Evolutionary conservation across 1,140 invertebrate genomes (phyloP).

Genomic region (Meloidogyne floridensis): DNA sequence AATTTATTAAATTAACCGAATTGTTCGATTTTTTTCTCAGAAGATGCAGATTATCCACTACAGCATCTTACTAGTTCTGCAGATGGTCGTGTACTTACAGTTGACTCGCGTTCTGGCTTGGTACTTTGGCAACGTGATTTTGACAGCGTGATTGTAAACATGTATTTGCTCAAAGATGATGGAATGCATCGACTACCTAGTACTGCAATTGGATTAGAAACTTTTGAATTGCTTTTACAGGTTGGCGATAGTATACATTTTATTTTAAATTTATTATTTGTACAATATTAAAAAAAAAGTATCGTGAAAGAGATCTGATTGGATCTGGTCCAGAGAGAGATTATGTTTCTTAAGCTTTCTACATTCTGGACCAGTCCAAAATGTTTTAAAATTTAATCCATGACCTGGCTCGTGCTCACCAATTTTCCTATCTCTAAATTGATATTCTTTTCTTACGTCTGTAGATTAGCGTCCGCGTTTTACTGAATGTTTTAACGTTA

Average conservation of each 20-base stretch:
- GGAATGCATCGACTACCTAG: slow-evolving; percentile 84
- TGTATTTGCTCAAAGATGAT: slow-evolving; percentile 78
- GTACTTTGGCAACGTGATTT: slow-evolving; percentile 84
- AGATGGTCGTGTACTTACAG: slow-evolving; percentile 50
- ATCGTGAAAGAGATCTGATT: no score
- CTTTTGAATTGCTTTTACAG: slow-evolving; percentile 55
- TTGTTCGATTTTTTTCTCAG: slow-evolving; percentile 37
- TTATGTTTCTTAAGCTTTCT: no score
- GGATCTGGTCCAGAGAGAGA: no score
- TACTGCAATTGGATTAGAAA: slow-evolving; percentile 75
- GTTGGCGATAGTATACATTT: slow-evolving; percentile 17
- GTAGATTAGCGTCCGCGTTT: no score
- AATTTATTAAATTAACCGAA: background rate
- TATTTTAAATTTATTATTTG: background rate
- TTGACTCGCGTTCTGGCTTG: slow-evolving; percentile 74
- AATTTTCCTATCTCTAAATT: no score
- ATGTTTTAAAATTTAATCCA: no score
- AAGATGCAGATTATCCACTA: slow-evolving; percentile 49
- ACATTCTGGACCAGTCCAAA: no score
- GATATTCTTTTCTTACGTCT: no score
- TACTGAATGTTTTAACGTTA: background rate
- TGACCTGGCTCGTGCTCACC: no score
- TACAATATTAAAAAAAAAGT: background rate
- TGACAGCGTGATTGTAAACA: slow-evolving; percentile 82
- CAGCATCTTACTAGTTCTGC: slow-evolving; percentile 44